Percentiles rank a stretch among this genome's conserved stretches.
Evolutionary conservation across 2,113 vertebrate genomes (phyloP).

Genomic region (Hiodon alosoides): DNA sequence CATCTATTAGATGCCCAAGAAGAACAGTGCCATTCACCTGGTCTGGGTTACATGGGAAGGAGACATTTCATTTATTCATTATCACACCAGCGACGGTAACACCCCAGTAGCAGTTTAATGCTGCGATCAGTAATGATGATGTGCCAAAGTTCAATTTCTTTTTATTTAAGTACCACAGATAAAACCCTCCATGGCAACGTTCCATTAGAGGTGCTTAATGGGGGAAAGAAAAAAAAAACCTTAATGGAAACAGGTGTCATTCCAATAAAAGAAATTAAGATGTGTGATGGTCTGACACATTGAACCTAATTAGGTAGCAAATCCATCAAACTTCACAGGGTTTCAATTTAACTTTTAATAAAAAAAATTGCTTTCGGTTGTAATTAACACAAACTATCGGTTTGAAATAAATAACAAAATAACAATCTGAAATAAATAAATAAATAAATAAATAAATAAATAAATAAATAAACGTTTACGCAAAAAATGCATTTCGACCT

Average conservation of each 20-base stretch:
- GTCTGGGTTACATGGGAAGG: not conserved
- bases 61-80: too few species aligned
- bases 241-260: not conserved
- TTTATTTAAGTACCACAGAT: not conserved
- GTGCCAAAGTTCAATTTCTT: not conserved
- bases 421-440: not conserved
- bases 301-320: too few species aligned
- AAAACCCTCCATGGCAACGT: not conserved
- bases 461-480: too few species aligned
- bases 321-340: too few species aligned
- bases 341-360: not conserved
- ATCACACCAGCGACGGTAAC: too few species aligned
- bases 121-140: slow-evolving; percentile 7
- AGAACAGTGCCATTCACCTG: too few species aligned
- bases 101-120: not conserved
- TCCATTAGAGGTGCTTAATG: not conserved
- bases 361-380: slow-evolving; percentile 3
- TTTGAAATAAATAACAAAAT: slow-evolving; percentile 5
- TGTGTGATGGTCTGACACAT: too few species aligned
- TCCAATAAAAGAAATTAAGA: not conserved
- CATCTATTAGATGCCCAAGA: too few species aligned
- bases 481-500: too few species aligned
- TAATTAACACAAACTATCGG: slow-evolving; percentile 2
- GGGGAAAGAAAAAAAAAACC: not conserved
- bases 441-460: too few species aligned